Percentiles rank a stretch among this genome's conserved stretches.
Evolutionary conservation across 92 coral and sea anemone genomes (phyloP).

Genomic region (Epizoanthus fatuus): DNA sequence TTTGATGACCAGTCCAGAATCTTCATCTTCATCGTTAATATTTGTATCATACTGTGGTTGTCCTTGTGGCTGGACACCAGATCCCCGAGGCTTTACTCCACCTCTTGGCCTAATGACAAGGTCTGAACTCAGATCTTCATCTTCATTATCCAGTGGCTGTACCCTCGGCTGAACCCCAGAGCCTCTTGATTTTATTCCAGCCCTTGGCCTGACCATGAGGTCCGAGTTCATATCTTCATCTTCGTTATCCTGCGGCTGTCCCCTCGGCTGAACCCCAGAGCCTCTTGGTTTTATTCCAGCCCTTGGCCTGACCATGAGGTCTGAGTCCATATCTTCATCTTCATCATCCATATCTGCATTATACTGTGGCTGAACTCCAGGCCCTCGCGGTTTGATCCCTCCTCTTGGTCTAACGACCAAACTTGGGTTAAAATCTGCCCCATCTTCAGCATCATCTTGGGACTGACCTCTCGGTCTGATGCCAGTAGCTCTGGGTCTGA

Average conservation of each 20-base stretch:
- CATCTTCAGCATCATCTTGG: slow-evolving; percentile 4
- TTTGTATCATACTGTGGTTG: slow-evolving; percentile 7
- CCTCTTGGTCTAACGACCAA: slow-evolving; percentile 30
- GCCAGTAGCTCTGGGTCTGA: slow-evolving; percentile 23
- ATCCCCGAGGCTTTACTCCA: slow-evolving; percentile 9
- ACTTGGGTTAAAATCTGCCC: slow-evolving; percentile 17
- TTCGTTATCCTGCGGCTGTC: slow-evolving; percentile 11
- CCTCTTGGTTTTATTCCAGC: slow-evolving; percentile 41
- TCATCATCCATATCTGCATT: slow-evolving; percentile 20
- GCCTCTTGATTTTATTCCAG: slow-evolving; percentile 33
- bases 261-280: slow-evolving; percentile 6
- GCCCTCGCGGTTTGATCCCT: slow-evolving; percentile 18
- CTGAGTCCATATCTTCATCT: slow-evolving; percentile 21
- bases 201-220: slow-evolving; percentile 34
- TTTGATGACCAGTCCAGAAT: slow-evolving; percentile 13
- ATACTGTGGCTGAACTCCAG: background rate
- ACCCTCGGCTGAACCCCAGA: slow-evolving; percentile 16
- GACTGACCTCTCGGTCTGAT: slow-evolving; percentile 9
- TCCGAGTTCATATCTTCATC: slow-evolving; percentile 24
- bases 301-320: slow-evolving; percentile 34
- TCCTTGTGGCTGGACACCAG: slow-evolving; percentile 6
- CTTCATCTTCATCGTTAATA: slow-evolving; percentile 9
- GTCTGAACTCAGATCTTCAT: slow-evolving; percentile 9
- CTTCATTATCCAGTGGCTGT: slow-evolving; percentile 18
- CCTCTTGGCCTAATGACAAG: slow-evolving; percentile 19